These are phyloP conservation scores for Orthosia gothica DNA, from an alignment of 2,888 invertebrate species.

Conservation along the genomic window DNA sequence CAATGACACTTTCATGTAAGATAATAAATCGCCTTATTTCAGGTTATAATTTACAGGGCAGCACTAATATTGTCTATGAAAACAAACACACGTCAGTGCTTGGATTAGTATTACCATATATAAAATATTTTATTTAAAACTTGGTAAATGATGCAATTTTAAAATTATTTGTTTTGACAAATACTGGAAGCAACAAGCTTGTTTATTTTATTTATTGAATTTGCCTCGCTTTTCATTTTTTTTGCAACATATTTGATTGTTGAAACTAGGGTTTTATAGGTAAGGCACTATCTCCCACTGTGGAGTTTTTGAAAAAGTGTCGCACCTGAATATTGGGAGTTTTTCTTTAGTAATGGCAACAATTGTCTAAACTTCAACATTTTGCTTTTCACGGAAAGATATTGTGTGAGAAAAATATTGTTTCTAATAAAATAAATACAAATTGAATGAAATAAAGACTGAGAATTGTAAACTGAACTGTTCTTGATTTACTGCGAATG, in stretches of 20 bases:
- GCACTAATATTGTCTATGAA: conserved; percentile 57
- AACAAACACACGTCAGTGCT: conserved; percentile 64
- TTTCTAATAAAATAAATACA: conserved; percentile 45
- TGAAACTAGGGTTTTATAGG: neutral
- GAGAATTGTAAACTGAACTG: conserved; percentile 55
- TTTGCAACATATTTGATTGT: too few relatives aligned
- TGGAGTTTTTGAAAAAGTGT: neutral
- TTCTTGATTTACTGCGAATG: conserved; percentile 73
- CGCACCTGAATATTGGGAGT: neutral
- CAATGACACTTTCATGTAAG: neutral
- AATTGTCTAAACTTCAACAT: conserved; percentile 65
- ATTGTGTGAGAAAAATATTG: conserved; percentile 62
- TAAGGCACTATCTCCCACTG: too few relatives aligned
- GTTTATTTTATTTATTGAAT: neutral
- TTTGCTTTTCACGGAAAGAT: conserved; percentile 63
- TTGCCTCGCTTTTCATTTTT: too few relatives aligned
- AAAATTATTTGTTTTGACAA: neutral
- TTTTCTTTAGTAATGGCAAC: conserved; percentile 52
- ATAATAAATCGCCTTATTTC: conserved; percentile 11
- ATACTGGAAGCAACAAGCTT: neutral
- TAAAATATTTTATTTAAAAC: conserved; percentile 23
- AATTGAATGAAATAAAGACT: conserved; percentile 60
- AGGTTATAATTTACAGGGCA: neutral
- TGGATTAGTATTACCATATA: conserved; percentile 42
- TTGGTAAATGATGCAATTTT: neutral